Percentiles rank a stretch among this genome's conserved stretches.
Conservation (phyloP, 2,113 vertebrate genomes). For the Panthera tigris region DNA sequence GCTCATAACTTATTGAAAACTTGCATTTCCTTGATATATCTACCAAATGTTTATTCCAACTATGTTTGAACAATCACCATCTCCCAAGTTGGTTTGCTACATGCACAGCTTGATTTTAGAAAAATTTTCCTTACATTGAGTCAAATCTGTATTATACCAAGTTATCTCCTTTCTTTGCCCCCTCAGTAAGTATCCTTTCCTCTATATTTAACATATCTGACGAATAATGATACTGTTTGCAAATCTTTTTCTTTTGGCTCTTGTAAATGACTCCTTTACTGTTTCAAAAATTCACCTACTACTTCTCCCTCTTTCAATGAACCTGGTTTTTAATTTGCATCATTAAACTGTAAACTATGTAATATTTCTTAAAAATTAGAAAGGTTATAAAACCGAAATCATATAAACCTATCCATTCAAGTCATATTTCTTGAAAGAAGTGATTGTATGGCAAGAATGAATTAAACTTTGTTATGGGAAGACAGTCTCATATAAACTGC, state of each 20-base stretch:
- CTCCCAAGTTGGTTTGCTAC: constrained; percentile 25
- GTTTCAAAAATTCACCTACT: not conserved
- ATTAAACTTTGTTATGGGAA: not conserved
- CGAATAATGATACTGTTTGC: not conserved
- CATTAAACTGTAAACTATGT: not conserved
- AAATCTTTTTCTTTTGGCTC: not conserved
- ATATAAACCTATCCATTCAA: not conserved
- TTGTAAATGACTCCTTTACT: not conserved
- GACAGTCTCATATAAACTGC: not conserved
- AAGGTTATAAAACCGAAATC: not conserved
- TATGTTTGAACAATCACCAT: not conserved
- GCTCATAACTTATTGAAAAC: not conserved
- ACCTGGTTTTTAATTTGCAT: not conserved
- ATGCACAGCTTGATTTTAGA: not conserved
- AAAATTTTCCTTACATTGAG: not conserved
- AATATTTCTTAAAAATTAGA: constrained; percentile 26
- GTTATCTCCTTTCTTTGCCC: not conserved
- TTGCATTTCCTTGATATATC: not conserved
- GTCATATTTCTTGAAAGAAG: not conserved
- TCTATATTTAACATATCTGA: not conserved
- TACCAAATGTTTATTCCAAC: not conserved
- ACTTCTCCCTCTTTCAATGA: not conserved
- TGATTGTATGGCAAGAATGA: not conserved
- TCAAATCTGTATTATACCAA: not conserved
- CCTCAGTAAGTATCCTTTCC: not conserved